Evolutionary conservation across 2,113 vertebrate species (phyloP).

Genomic region (Orycteropus afer): DNA sequence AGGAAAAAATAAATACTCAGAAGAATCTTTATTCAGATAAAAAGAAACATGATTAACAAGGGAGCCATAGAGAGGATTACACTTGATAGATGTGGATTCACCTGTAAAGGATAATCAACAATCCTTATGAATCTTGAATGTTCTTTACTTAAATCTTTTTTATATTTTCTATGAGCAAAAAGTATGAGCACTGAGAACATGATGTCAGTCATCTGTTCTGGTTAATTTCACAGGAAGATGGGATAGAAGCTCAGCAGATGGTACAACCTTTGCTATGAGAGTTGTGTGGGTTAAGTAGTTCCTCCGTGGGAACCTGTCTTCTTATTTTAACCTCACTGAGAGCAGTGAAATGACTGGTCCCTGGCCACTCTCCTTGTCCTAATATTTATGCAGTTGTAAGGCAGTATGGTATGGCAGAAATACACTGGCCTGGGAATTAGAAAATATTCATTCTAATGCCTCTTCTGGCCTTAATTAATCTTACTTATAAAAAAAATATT

Average conservation of each 20-base stretch:
- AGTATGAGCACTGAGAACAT: conserved; percentile 46
- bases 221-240: conserved; percentile 67
- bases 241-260: conserved; percentile 69
- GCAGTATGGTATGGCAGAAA: not conserved
- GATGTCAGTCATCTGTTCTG: conserved; percentile 65
- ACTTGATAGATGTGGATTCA: not conserved
- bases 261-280: conserved; percentile 61
- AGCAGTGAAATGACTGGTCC: conserved; percentile 22
- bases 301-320: conserved; percentile 58
- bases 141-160: conserved; percentile 46
- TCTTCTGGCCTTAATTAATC: not conserved
- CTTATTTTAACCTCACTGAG: conserved; percentile 55
- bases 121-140: not conserved
- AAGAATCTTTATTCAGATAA: not conserved
- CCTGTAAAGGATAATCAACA: conserved; percentile 7
- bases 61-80: not conserved
- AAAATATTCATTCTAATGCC: not conserved
- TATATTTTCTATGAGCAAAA: conserved; percentile 53
- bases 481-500: not conserved
- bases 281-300: conserved; percentile 45
- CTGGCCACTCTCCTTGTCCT: not conserved
- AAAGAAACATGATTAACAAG: not conserved
- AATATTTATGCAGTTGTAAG: not conserved
- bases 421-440: not conserved
- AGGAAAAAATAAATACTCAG: not conserved